Evolutionary conservation across 2,797 vertebrate genomes (phyloP).

Genomic region (Borostomias antarcticus): DNA sequence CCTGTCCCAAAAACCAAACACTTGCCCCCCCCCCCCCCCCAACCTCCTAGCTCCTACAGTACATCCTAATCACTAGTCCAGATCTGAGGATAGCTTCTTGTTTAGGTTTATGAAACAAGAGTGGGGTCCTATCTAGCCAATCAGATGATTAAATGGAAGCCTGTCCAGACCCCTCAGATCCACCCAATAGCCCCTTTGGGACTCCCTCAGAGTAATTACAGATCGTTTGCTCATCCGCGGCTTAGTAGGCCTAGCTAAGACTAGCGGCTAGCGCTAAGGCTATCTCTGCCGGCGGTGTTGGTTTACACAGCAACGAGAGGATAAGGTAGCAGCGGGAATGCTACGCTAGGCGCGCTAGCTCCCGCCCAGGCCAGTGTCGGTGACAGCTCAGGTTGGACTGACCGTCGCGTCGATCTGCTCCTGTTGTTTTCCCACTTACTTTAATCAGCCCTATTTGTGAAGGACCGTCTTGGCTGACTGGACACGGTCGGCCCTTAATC

Average conservation of each 20-base stretch:
- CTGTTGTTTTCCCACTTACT: conserved; percentile 52
- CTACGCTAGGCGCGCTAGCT: conserved; percentile 28
- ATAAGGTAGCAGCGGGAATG: conserved; percentile 55
- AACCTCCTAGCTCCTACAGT: no score
- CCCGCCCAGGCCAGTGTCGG: conserved; percentile 52
- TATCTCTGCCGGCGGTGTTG: conserved; percentile 57
- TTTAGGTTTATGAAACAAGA: no score
- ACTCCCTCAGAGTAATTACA: conserved; percentile 71
- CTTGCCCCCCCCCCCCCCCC: background rate
- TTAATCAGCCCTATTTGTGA: conserved; percentile 55
- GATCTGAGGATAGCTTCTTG: no score
- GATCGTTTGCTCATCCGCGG: conserved; percentile 48
- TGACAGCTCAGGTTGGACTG: conserved; percentile 50
- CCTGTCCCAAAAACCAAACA: background rate
- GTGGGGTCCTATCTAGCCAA: no score
- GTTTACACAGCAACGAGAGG: conserved; percentile 62
- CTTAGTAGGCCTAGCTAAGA: conserved; percentile 52
- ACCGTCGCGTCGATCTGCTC: conserved; percentile 49
- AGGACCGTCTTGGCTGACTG: conserved; percentile 20
- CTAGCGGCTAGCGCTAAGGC: conserved; percentile 48
- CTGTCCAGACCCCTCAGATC: no score
- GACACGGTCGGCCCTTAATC: no score
- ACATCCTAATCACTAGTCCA: no score
- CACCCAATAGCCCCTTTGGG: no score
- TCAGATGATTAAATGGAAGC: no score